Evolutionary conservation across 2,888 invertebrate species (phyloP), one percentile per base, ranked within the genome.

Genomic region (Bhutanitis thaidina): DNA sequence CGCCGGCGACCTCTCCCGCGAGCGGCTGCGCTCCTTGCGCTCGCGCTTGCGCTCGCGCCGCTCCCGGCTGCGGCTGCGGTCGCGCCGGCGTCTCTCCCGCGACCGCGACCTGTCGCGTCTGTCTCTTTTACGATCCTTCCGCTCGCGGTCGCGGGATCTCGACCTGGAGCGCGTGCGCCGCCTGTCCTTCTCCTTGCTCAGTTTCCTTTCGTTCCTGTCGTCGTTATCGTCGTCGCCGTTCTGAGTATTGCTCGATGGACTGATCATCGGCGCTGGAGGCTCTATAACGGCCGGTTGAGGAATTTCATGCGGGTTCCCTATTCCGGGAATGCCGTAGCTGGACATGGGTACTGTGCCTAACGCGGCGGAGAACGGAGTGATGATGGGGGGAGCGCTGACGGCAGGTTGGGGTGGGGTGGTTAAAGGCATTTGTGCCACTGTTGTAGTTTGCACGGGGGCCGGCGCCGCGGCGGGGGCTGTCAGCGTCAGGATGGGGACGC

Each of bases 401-500:
- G 64, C 55, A 44, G 49, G 65, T 3, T 60, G 58, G 5, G 57
- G 60, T 0, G 72, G 35, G 16, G 59, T 41, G 74, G 64, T 55
- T 5, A 60, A 45, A 2, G 68, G 59, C 0, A 62, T 59, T 34
- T 62, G 36, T 39, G 61, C 64, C 15, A 54, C 56, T 12, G 49
- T 60, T 10, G 60, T 63, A 37, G 49, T 70, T 53, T 57, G 67
- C 61, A 49, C 69, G 69, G 59, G 55, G 64, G 57, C 54, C 67
- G 53, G 51, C 60, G 61, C 53, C 3, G 78, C 65, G 0, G 84
- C 80, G 0, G 84, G 74, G 1, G 81, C 73, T 0, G 77, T 64
- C 27, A 91, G 80, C 59, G 90, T 91, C 75, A 93, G 90, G 54
- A 93, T 90, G 3, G 93, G 92, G 4, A 93, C 92, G 60, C 92